These are phyloP conservation scores for Acleris holmiana DNA, from an alignment of 2,888 invertebrate species.

Conservation along the genomic window DNA sequence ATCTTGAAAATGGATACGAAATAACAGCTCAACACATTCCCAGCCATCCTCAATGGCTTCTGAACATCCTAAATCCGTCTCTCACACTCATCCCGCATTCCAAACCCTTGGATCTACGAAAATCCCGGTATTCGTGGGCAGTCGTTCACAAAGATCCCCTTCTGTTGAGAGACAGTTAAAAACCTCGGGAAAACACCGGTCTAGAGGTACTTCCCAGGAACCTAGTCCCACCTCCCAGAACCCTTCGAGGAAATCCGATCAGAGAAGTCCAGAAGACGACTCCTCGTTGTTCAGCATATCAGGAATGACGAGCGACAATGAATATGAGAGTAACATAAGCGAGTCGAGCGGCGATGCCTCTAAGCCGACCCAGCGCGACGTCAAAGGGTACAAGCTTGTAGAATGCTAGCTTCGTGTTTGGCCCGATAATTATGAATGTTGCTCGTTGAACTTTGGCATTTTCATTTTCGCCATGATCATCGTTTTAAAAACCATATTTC, in stretches of 20 bases:
- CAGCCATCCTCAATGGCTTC: constrained; percentile 81
- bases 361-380: constrained; percentile 76
- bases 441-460: constrained; percentile 61
- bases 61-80: constrained; percentile 76
- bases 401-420: constrained; percentile 76
- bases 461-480: constrained; percentile 22
- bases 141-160: constrained; percentile 83
- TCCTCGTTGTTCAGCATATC: constrained; percentile 84
- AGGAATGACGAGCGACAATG: constrained; percentile 84
- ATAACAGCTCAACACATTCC: constrained; percentile 81
- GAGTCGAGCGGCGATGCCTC: constrained; percentile 80
- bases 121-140: constrained; percentile 89
- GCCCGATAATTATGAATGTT: constrained; percentile 71
- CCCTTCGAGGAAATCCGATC: constrained; percentile 77
- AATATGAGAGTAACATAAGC: constrained; percentile 82
- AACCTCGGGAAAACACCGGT: constrained; percentile 63
- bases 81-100: constrained; percentile 82
- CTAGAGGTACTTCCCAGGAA: constrained; percentile 74
- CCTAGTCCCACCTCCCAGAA: constrained; percentile 79
- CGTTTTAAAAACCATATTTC: constrained; percentile 22
- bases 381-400: constrained; percentile 81
- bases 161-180: constrained; percentile 72
- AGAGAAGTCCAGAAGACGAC: constrained; percentile 82
- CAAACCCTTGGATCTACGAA: constrained; percentile 88
- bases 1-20: constrained; percentile 69